Evolutionary conservation across 2,113 vertebrate genomes (phyloP).

Genomic region (Strix uralensis): DNA sequence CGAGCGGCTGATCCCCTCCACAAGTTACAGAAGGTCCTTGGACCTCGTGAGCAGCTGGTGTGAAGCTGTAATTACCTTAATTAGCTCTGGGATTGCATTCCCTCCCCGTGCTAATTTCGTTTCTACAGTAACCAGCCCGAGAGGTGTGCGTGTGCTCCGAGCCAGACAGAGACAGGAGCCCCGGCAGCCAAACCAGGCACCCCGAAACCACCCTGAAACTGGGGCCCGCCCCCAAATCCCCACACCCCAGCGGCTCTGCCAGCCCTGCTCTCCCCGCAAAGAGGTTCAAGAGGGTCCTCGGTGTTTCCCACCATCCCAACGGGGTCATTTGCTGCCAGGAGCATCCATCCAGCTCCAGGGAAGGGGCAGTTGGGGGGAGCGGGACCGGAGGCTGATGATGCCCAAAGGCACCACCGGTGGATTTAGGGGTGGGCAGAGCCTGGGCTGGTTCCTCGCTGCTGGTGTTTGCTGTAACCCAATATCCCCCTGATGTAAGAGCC

Average conservation of each 20-base stretch:
- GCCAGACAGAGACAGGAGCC: not conserved
- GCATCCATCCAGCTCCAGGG: not conserved
- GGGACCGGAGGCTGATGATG: rapidly evolving
- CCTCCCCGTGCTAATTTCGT: slow-evolving; percentile 67
- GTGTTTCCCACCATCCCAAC: not conserved
- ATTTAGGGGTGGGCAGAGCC: not conserved
- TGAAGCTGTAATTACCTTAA: slow-evolving; percentile 74
- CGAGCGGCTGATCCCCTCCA: slow-evolving; percentile 23
- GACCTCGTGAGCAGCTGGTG: slow-evolving; percentile 72
- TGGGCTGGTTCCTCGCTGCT: not conserved
- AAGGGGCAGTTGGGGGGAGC: not conserved
- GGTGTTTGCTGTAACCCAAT: slow-evolving; percentile 39
- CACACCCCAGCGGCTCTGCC: not conserved
- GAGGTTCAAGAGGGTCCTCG: not conserved
- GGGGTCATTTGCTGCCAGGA: not conserved
- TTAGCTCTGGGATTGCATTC: slow-evolving; percentile 70
- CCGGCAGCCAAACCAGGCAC: not conserved
- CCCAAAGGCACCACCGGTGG: not conserved
- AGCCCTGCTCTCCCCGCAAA: rapidly evolving
- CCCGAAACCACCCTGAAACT: slow-evolving; percentile 5
- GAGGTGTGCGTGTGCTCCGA: not conserved
- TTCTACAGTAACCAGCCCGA: slow-evolving; percentile 71
- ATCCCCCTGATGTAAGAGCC: slow-evolving; percentile 25
- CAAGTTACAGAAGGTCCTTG: slow-evolving; percentile 70
- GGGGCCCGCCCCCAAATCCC: not conserved